A percentile compares a stretch with the other conserved stretches of the same genome.
Evolutionary conservation across 2,797 vertebrate species (phyloP).

Genomic region (Leptodactylus fallax): DNA sequence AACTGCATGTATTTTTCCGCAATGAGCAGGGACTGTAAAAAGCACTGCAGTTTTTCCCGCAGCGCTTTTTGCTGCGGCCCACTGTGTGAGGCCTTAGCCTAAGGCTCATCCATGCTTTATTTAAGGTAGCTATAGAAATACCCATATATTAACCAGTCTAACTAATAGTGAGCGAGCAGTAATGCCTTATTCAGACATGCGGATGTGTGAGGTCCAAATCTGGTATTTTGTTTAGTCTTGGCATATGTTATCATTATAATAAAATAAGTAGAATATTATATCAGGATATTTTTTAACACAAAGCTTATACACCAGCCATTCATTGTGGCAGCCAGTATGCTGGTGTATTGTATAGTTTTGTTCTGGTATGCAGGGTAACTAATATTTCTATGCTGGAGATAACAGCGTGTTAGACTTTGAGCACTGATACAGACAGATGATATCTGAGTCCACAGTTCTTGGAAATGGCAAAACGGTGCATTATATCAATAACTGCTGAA

Average conservation of each 20-base stretch:
- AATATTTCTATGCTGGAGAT: not conserved
- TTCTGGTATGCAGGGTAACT: not conserved
- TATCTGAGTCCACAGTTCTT: not conserved
- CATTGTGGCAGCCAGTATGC: not conserved
- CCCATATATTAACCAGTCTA: too few relatives aligned
- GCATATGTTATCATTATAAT: not conserved
- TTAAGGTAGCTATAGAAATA: too few relatives aligned
- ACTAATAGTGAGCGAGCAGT: too few relatives aligned
- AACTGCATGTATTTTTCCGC: too few relatives aligned
- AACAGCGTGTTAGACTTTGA: constrained; percentile 12
- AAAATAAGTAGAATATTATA: not conserved
- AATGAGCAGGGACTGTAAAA: too few relatives aligned
- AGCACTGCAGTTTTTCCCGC: too few relatives aligned
- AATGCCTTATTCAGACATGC: too few relatives aligned
- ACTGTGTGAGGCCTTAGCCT: too few relatives aligned
- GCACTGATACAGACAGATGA: not conserved
- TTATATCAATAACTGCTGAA: not conserved
- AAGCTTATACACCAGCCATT: not conserved
- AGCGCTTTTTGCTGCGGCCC: too few relatives aligned
- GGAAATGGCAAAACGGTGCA: not conserved
- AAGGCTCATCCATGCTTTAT: too few relatives aligned
- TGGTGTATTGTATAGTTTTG: not conserved
- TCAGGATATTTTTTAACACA: not conserved
- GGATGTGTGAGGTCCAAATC: too few relatives aligned
- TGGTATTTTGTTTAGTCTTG: not conserved